Evolutionary conservation across 2,797 vertebrate genomes (phyloP).

Genomic region (Carapus acus): DNA sequence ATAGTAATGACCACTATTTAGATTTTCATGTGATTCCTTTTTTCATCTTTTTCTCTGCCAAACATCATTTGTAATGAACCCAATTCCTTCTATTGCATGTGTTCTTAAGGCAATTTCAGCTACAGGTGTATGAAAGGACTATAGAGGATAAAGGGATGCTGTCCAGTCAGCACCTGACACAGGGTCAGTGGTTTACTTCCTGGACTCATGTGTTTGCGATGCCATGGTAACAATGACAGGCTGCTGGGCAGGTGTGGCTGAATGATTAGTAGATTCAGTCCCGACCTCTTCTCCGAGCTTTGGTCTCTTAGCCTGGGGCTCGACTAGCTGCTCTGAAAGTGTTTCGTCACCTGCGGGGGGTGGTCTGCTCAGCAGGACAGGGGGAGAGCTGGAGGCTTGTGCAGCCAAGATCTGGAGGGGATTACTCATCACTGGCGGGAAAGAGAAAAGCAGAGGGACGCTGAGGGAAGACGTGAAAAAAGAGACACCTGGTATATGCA

Average conservation of each 20-base stretch:
- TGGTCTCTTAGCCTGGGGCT: slow-evolving; percentile 83
- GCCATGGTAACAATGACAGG: slow-evolving; percentile 75
- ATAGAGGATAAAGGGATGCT: slow-evolving; percentile 43
- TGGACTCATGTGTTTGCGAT: slow-evolving; percentile 61
- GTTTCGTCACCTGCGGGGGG: slow-evolving; percentile 68
- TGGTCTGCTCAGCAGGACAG: slow-evolving; percentile 82
- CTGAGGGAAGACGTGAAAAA: not conserved
- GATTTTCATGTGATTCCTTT: slow-evolving; percentile 36
- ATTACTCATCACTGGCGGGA: slow-evolving; percentile 80
- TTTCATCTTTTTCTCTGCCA: slow-evolving; percentile 21
- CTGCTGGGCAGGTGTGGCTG: slow-evolving; percentile 63
- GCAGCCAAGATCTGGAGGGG: slow-evolving; percentile 94
- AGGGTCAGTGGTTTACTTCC: slow-evolving; percentile 55
- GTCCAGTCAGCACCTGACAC: slow-evolving; percentile 47
- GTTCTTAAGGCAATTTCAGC: slow-evolving; percentile 21
- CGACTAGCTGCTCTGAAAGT: slow-evolving; percentile 61
- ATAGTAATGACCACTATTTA: slow-evolving; percentile 24
- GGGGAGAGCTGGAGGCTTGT: slow-evolving; percentile 93
- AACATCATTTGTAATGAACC: slow-evolving; percentile 29
- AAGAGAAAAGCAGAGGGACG: not conserved
- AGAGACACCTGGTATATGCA: not conserved
- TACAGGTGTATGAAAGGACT: slow-evolving; percentile 50
- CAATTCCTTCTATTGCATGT: slow-evolving; percentile 41
- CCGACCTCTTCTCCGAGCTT: slow-evolving; percentile 79
- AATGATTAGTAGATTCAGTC: slow-evolving; percentile 45